Evolutionary conservation across 2,797 vertebrate genomes (phyloP).

Genomic region (Rousettus madagascariensis): DNA sequence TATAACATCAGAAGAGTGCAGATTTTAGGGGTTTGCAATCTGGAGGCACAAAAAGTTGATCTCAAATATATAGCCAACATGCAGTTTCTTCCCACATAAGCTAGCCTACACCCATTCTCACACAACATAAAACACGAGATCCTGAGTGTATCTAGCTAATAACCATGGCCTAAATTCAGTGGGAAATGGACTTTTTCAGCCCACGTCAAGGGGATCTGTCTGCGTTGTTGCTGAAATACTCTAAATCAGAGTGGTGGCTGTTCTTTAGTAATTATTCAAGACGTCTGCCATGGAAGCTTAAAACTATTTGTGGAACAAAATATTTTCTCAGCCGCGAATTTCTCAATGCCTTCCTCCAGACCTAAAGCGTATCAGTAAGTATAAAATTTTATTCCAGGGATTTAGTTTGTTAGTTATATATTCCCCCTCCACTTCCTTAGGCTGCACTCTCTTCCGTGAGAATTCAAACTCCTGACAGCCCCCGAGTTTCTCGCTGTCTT

Average conservation of each 20-base stretch:
- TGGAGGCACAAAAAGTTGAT: neutral
- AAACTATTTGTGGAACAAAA: neutral
- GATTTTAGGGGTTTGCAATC: neutral
- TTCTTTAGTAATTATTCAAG: neutral
- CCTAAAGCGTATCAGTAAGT: neutral
- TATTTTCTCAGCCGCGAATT: neutral
- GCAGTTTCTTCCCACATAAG: neutral
- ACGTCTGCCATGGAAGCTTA: neutral
- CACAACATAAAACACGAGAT: neutral
- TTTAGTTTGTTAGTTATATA: constrained; percentile 6
- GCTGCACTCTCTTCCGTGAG: neutral
- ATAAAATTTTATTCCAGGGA: neutral
- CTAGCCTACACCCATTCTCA: neutral
- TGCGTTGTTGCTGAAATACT: neutral
- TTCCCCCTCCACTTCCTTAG: neutral
- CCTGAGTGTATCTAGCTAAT: neutral
- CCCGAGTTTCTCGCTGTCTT: neutral
- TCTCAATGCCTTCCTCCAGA: neutral
- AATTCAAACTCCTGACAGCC: neutral
- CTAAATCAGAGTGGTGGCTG: neutral
- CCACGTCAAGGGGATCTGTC: neutral
- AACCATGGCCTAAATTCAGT: neutral
- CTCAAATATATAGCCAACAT: neutral
- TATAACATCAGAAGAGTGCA: neutral
- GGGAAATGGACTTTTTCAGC: neutral